Evolutionary conservation across 2,888 invertebrate species (phyloP), one percentile per base, ranked within the genome.

Genomic region (Dynastes maya): DNA sequence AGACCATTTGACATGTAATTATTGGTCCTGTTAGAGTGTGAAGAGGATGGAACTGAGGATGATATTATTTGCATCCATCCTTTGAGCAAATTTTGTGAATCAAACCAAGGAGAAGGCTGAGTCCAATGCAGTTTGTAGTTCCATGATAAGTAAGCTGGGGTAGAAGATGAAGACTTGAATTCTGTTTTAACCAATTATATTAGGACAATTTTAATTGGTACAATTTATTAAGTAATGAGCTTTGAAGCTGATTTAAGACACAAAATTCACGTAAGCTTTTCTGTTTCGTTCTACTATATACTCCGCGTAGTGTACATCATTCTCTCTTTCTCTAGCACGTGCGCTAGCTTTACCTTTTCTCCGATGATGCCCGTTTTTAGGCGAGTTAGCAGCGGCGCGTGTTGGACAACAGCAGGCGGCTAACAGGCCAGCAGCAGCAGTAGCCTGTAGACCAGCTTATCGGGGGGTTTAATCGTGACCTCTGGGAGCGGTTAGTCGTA

Each of bases 401-500:
- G 74, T 63, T 37, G 53, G 72, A 64, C 64, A 49, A 40, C 53
- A 55, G n/a, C 37, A 55, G 71, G 71, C 55, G n/a, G 71, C 37
- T 55, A 71, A 32, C 55, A 71, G 71, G 58, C 53, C 32, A 11
- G n/a, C 37, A n/a, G 64, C 37, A 64, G 32, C 64, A 37, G 64
- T 6, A 67, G 37, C 72, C 45, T 63, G 78, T 64, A 71, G 64
- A 78, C 74, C 68, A 77, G 68, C 77, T 77, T 77, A 77, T 77
- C 55, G 77, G 67, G 45, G 76, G 76, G 64, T 58, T 71, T 78
- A 78, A 78, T 78, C 78, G 74, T 51, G 65, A 65, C 78, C 74
- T 74, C 64, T 55, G 78, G 74, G 78, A 78, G 53, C 74, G 78
- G 65, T 74, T 78, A 64, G 72, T 64, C 58, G 71, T 71, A 71